Evolutionary conservation across 2,888 invertebrate species (phyloP).

Genomic region (Phymatocera aterrima): DNA sequence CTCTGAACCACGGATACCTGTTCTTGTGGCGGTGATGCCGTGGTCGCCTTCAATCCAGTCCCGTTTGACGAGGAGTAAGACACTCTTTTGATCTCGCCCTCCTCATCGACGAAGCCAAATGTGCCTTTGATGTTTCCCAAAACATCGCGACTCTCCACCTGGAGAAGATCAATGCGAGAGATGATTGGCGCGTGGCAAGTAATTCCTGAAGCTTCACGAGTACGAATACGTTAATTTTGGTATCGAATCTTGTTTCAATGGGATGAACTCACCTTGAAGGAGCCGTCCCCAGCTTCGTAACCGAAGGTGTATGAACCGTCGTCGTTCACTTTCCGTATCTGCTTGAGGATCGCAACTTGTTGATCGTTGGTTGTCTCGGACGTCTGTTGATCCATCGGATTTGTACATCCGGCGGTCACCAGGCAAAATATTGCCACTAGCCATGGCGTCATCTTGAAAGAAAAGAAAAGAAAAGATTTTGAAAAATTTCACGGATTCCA

Average conservation of each 20-base stretch:
- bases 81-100: slow-evolving; percentile 87
- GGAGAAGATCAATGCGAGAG: not conserved
- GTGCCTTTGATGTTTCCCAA: slow-evolving; percentile 89
- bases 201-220: not conserved
- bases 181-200: not conserved
- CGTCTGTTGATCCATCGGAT: slow-evolving; percentile 71
- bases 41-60: slow-evolving; percentile 75
- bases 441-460: slow-evolving; percentile 73
- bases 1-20: slow-evolving; percentile 71
- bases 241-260: too few relatives aligned
- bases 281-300: slow-evolving; percentile 90
- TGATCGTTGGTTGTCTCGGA: slow-evolving; percentile 82
- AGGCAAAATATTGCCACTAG: slow-evolving; percentile 72
- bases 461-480: not conserved
- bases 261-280: slow-evolving; percentile 79
- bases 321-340: slow-evolving; percentile 87
- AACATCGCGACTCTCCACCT: slow-evolving; percentile 87
- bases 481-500: not conserved
- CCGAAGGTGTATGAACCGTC: slow-evolving; percentile 92
- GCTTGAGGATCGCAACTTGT: slow-evolving; percentile 87
- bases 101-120: slow-evolving; percentile 87
- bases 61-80: slow-evolving; percentile 82
- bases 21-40: slow-evolving; percentile 74
- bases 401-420: slow-evolving; percentile 70
- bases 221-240: not conserved